These are phyloP conservation scores for Podocnemis expansa DNA, from an alignment of 2,113 vertebrate species.

Conservation along the genomic window DNA sequence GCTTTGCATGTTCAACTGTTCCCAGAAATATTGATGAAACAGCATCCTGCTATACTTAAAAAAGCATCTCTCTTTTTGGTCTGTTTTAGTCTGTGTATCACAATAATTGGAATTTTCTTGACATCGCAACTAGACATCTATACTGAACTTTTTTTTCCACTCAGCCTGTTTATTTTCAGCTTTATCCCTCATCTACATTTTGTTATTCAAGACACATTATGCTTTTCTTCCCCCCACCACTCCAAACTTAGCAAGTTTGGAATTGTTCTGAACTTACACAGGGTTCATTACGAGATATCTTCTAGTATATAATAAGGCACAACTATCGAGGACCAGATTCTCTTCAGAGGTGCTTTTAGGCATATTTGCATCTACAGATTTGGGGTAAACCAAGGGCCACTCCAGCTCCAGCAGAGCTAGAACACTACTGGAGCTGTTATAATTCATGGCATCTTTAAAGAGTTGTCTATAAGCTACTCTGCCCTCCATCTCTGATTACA, in stretches of 20 bases:
- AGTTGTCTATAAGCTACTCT: background rate
- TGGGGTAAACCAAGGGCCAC: background rate
- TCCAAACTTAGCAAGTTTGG: background rate
- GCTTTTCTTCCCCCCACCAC: background rate
- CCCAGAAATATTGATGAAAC: constrained; percentile 68
- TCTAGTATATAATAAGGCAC: background rate
- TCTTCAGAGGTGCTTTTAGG: background rate
- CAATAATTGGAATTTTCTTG: constrained; percentile 32
- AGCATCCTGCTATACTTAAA: constrained; percentile 50
- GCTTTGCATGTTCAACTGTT: constrained; percentile 56
- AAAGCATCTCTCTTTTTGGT: background rate
- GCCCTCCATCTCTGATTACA: background rate
- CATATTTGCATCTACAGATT: background rate
- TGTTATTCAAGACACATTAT: background rate
- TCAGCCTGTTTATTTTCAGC: background rate
- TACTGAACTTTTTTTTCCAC: background rate
- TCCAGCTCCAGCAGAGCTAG: background rate
- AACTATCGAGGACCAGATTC: background rate
- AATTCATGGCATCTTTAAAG: background rate
- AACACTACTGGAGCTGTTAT: background rate
- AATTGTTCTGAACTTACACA: background rate
- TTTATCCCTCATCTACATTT: background rate
- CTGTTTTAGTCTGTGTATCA: background rate
- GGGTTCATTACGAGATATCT: background rate
- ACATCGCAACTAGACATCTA: background rate